Percentiles rank a stretch among this genome's conserved stretches.
phyloP scores from a whole-genome alignment of 2,797 vertebrate genomes.

The Sphaeramia orbicularis region DNA sequence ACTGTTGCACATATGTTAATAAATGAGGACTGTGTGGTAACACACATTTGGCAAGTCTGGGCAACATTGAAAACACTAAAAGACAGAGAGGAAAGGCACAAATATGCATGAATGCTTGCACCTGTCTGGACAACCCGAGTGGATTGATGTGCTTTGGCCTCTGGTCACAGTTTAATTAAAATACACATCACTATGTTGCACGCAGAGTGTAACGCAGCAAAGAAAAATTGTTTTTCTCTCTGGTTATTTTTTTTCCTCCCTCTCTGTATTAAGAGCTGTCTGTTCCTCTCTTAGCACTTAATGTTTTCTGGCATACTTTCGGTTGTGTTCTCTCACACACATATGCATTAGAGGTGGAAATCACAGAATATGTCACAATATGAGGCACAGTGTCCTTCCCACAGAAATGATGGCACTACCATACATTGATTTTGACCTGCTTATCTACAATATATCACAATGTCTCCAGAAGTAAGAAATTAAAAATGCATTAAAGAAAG shows the following conservation, averaged over 20 bases:
- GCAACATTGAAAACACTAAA: constrained; percentile 39
- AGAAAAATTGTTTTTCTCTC: constrained; percentile 21
- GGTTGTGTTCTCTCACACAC: background rate
- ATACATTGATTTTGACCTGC: too few species aligned
- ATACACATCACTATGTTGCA: constrained; percentile 44
- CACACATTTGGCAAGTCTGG: constrained; percentile 56
- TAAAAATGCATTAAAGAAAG: too few species aligned
- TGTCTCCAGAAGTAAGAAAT: too few species aligned
- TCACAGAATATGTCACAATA: too few species aligned
- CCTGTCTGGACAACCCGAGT: constrained; percentile 49
- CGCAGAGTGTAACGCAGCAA: constrained; percentile 7
- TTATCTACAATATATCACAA: too few species aligned
- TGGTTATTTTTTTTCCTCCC: constrained; percentile 1
- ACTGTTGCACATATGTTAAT: constrained; percentile 38
- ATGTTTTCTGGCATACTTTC: background rate
- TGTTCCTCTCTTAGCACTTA: background rate
- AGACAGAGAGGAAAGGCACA: constrained; percentile 36
- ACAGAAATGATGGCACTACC: too few species aligned
- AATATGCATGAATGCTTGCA: constrained; percentile 57
- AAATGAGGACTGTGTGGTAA: constrained; percentile 37
- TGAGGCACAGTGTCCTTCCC: too few species aligned
- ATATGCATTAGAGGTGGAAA: too few species aligned
- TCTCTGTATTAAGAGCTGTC: background rate
- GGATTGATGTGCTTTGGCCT: constrained; percentile 59
- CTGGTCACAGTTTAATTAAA: constrained; percentile 74